phyloP scores from a whole-genome alignment of 2,113 vertebrate species.

The Neodontobutis hainanensis region DNA sequence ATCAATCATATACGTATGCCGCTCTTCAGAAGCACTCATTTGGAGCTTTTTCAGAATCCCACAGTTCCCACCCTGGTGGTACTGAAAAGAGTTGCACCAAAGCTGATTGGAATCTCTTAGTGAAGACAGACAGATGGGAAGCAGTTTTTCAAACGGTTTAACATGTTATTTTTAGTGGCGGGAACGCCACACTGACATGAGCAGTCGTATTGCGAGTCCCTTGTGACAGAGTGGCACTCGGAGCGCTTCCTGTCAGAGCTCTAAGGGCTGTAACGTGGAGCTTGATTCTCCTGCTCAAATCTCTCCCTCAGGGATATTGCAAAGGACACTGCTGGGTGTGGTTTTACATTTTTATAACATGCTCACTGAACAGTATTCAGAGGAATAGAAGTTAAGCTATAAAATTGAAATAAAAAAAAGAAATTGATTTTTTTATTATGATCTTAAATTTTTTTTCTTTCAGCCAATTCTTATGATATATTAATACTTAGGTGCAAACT shows the following conservation, averaged over 20 bases:
- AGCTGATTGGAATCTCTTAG: slow-evolving; percentile 49
- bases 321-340: slow-evolving; percentile 52
- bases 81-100: slow-evolving; percentile 32
- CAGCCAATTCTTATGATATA: too few species aligned
- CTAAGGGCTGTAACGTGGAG: slow-evolving; percentile 54
- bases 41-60: slow-evolving; percentile 27
- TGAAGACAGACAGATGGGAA: slow-evolving; percentile 55
- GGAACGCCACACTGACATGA: slow-evolving; percentile 47
- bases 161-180: slow-evolving; percentile 71
- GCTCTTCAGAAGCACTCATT: slow-evolving; percentile 37
- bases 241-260: slow-evolving; percentile 62
- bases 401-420: slow-evolving; percentile 49
- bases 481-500: too few species aligned
- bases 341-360: slow-evolving; percentile 62
- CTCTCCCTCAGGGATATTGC: slow-evolving; percentile 29
- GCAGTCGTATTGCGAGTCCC: slow-evolving; percentile 42
- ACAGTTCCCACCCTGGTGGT: slow-evolving; percentile 41
- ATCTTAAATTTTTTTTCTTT: too few species aligned
- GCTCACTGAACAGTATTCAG: slow-evolving; percentile 39
- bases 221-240: slow-evolving; percentile 59
- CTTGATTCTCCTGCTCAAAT: slow-evolving; percentile 45
- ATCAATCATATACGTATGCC: neutral
- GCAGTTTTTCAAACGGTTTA: slow-evolving; percentile 43
- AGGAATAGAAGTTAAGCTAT: slow-evolving; percentile 32
- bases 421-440: neutral